Conservation (phyloP, 2,888 invertebrate genomes). For the Megastigmus dorsalis region DNA sequence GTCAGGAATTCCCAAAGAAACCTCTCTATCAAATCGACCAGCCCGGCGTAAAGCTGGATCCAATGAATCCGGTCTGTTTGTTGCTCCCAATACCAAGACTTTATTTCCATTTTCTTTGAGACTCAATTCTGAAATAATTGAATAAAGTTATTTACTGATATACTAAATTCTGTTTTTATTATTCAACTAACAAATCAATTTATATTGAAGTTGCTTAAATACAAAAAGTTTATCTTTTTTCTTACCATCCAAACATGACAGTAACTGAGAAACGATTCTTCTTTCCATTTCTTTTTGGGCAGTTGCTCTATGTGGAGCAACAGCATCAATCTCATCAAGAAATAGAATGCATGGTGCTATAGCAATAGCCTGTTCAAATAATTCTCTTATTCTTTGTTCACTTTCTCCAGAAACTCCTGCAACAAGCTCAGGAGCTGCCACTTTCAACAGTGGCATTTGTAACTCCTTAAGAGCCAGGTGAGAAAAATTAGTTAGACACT, state of each 20-base stretch:
- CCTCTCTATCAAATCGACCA: slow-evolving; percentile 95
- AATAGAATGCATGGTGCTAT: slow-evolving; percentile 90
- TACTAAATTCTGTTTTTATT: too few species aligned
- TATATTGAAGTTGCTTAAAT: neutral
- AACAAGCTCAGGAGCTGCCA: slow-evolving; percentile 94
- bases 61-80: slow-evolving; percentile 92
- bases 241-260: slow-evolving; percentile 90
- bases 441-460: slow-evolving; percentile 87
- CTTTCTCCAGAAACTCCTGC: slow-evolving; percentile 97
- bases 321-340: slow-evolving; percentile 98
- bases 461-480: slow-evolving; percentile 81
- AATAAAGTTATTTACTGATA: slow-evolving; percentile 11
- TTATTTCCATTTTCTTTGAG: slow-evolving; percentile 77
- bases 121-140: slow-evolving; percentile 74
- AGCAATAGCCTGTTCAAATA: slow-evolving; percentile 89
- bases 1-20: slow-evolving; percentile 94
- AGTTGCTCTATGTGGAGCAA: slow-evolving; percentile 91
- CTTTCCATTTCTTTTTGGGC: slow-evolving; percentile 97
- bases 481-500: too few species aligned
- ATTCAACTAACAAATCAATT: neutral
- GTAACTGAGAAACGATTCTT: slow-evolving; percentile 93
- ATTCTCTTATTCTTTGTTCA: slow-evolving; percentile 91
- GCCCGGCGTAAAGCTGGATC: slow-evolving; percentile 94
- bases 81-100: slow-evolving; percentile 94
- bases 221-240: slow-evolving; percentile 3